Percentiles rank a stretch among this genome's conserved stretches.
Conservation (phyloP, 2,113 vertebrate species). For the Triplophysa siluroides region DNA sequence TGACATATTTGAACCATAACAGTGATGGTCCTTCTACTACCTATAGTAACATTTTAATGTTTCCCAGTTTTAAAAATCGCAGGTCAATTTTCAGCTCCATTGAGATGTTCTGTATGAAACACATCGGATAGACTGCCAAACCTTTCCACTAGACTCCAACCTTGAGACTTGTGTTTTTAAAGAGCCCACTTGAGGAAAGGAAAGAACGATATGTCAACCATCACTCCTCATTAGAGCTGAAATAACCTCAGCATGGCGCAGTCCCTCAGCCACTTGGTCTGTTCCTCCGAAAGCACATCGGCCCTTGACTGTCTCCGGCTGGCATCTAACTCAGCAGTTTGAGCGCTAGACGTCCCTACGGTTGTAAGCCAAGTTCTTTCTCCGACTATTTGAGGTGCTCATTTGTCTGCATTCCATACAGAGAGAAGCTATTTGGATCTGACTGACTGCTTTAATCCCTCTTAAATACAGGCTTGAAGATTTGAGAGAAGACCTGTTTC, state of each 20-base stretch:
- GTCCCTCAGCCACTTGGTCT: conserved; percentile 34
- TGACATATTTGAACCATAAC: too few relatives aligned
- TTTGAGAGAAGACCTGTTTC: conserved; percentile 33
- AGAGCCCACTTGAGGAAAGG: conserved; percentile 11
- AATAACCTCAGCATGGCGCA: conserved; percentile 32
- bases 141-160: background rate
- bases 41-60: too few relatives aligned
- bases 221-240: conserved; percentile 40
- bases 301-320: conserved; percentile 16
- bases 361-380: conserved; percentile 16
- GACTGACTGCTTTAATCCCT: conserved; percentile 28
- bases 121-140: background rate
- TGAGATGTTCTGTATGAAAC: background rate
- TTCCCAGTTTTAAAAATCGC: too few relatives aligned
- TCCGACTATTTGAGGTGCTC: conserved; percentile 25
- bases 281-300: conserved; percentile 3
- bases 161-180: conserved; percentile 26
- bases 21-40: too few relatives aligned
- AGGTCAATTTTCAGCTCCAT: too few relatives aligned
- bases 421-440: conserved; percentile 26
- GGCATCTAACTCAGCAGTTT: conserved; percentile 42
- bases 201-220: conserved; percentile 23
- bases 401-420: conserved; percentile 35
- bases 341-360: background rate
- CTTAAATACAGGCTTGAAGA: conserved; percentile 34